Base-by-base conservation (phyloP, 1,140 invertebrate species). In the Drosophila virilis region DNA sequence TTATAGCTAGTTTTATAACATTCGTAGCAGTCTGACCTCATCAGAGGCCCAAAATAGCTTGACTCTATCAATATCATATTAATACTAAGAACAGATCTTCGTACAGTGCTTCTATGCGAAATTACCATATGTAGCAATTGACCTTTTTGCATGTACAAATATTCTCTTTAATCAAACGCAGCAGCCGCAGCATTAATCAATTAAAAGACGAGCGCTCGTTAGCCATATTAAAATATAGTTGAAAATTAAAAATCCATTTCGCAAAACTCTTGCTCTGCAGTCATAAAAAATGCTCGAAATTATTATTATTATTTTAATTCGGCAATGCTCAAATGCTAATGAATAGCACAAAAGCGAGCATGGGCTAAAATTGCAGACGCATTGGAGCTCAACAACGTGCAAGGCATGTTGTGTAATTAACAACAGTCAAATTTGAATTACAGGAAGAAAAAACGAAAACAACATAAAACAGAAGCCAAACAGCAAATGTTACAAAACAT, bases 51-150 rank as follows among this genome's bases (percentile, higher is more conserved):
- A 85, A 84, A 77, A 84, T 85, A 84, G 74, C 74, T 51, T 33
- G 50, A 32, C 32, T 51, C 50, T 35, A 12, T 15, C 50, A 51
- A 9, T 51, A 13, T 51, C 8, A 15, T 35, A 13, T 61, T 38
- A 17, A 52, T 43, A 58, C 55, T 50, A 40, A 46, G 54, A 77
- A 60, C 28, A 62, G 65, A 75, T 83, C 61, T 38, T 51, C 60
- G 52, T 60, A 69, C 45, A 73, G 68, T 54, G n/a, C n/a, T 69
- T 77, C 38, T 78, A 74, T 78, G 46, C 57, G 76, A 69, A 88
- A 86, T 86, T 86, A 86, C 79, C 83, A 89, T 86, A 86, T 86
- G 79, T 77, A 77, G 83, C 83, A 86, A 86, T 86, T 86, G 83
- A 86, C 83, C 83, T 78, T 77, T 62, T 79, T 86, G 82, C 78